Evolutionary conservation across 2,888 invertebrate genomes (phyloP).

Genomic region (Caenorhabditis sulstoni): DNA sequence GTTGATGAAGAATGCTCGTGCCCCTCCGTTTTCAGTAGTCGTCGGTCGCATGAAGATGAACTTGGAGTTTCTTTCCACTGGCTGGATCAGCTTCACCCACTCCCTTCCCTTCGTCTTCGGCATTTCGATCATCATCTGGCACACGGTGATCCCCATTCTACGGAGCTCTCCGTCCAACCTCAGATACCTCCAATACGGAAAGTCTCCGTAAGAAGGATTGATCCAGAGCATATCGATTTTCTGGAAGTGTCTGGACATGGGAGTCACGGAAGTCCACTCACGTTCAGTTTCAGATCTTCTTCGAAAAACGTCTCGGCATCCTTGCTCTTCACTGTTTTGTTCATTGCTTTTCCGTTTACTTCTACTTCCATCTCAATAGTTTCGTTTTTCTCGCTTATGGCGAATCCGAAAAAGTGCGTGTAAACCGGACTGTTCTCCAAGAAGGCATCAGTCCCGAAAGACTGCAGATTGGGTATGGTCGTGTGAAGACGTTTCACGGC

Average conservation of each 20-base stretch:
- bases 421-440: background rate
- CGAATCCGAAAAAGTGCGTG: conserved; percentile 7
- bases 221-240: conserved; percentile 43
- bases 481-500: background rate
- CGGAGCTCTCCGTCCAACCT: conserved; percentile 15
- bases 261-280: background rate
- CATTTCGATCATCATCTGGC: conserved; percentile 38
- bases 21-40: conserved; percentile 9
- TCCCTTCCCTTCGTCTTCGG: conserved; percentile 12
- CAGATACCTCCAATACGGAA: conserved; percentile 26
- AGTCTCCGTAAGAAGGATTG: conserved; percentile 20
- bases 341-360: background rate
- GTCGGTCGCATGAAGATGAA: conserved; percentile 27
- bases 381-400: background rate
- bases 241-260: background rate
- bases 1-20: conserved; percentile 24
- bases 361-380: background rate
- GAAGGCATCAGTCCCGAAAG: conserved; percentile 14
- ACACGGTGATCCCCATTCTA: conserved; percentile 19
- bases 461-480: conserved; percentile 13
- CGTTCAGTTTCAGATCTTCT: conserved; percentile 15
- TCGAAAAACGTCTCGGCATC: conserved; percentile 6
- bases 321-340: conserved; percentile 10
- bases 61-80: conserved; percentile 7
- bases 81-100: conserved; percentile 23